These are phyloP conservation scores for Luperina testacea DNA, from an alignment of 2,888 invertebrate genomes.

Conservation along the genomic window DNA sequence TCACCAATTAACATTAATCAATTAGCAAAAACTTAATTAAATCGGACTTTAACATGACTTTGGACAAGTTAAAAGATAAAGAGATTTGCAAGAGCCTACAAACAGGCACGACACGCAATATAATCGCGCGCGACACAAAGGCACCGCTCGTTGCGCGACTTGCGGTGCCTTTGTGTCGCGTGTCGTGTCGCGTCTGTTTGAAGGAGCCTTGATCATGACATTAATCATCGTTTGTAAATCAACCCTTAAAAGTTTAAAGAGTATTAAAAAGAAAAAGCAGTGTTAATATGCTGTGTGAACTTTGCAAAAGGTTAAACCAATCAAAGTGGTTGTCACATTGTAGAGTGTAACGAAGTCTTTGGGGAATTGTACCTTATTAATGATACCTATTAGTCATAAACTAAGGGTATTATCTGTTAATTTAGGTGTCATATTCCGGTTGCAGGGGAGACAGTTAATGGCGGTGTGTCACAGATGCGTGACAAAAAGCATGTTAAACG, in stretches of 20 bases:
- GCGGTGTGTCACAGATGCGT: slow-evolving; percentile 28
- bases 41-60: not conserved
- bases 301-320: not conserved
- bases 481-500: slow-evolving; percentile 54
- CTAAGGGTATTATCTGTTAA: slow-evolving; percentile 36
- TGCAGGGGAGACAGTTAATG: slow-evolving; percentile 25
- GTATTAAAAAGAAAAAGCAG: no score
- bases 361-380: slow-evolving; percentile 40
- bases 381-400: slow-evolving; percentile 22
- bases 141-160: no score
- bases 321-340: not conserved
- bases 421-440: slow-evolving; percentile 51
- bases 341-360: slow-evolving; percentile 9
- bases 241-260: no score
- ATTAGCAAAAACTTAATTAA: slow-evolving; percentile 25
- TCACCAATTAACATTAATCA: slow-evolving; percentile 36
- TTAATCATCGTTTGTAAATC: no score
- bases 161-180: no score
- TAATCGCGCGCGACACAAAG: no score
- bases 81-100: not conserved
- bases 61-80: not conserved
- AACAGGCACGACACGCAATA: no score
- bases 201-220: no score
- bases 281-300: no score
- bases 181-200: no score